Base-by-base conservation (phyloP, 2,888 invertebrate genomes). In the Drosophila ochracea region DNA sequence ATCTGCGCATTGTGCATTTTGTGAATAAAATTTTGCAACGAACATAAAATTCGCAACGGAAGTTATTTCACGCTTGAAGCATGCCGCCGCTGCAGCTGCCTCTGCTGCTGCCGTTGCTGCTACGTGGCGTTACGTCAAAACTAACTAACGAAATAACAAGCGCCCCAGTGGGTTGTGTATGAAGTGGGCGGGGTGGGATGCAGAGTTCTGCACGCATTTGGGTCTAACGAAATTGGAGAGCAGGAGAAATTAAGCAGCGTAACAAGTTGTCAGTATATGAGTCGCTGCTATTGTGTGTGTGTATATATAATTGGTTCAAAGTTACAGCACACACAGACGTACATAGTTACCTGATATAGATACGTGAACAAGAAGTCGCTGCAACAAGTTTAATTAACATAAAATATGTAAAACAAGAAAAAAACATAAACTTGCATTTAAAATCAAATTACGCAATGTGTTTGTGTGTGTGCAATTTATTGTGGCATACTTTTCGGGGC, bases 41-140 rank as follows among this genome's bases (percentile, higher is more conserved):
- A 85, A 85, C 89, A 90, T 85, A 81, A 89, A 91, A 91, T 91
- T 89, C 81, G 83, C 91, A 82, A 79, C 82, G 83, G 88, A 92
- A 91, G 91, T 91, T 88, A 92, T 91, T 91, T 91, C 92, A 92
- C 89, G 91, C 89, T 91, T 90, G 82, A 76, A 71, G 67, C 80
- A 54, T 70, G 47, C 59, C 28, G 37, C 54, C 65, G 43, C 30
- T 52, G 41, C 30, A 64, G 52, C 33, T 41, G 63, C 19, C 4
- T 13, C n/a, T 37, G 50, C 7, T 21, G 58, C 41, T 49, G 33
- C 58, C 72, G 41, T 37, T 60, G 59, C 63, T 41, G 33, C 58
- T 76, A 58, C 30, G 57, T 37, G 55, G 59, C 52, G 59, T 35
- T 73, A 73, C 63, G 81, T 83, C 86, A 88, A 85, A 90, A 90